These are phyloP conservation scores for Morinoia aosen DNA, from an alignment of 2,888 invertebrate species.

Conservation along the genomic window DNA sequence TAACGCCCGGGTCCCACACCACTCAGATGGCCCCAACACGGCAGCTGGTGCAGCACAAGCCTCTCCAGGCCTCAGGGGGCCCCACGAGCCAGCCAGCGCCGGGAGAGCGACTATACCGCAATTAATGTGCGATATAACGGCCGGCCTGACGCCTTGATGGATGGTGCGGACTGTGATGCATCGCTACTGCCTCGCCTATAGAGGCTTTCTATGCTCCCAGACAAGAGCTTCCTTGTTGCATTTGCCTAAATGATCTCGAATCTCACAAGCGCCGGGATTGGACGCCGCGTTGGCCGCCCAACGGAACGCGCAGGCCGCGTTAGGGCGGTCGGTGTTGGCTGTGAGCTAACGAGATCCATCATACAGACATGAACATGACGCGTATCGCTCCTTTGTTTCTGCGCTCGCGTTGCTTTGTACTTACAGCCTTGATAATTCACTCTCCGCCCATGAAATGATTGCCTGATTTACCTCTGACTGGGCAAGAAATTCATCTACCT, in stretches of 20 bases:
- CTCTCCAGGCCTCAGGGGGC: background rate
- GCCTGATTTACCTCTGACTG: constrained; percentile 17
- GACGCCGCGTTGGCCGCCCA: background rate
- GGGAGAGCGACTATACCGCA: constrained; percentile 16
- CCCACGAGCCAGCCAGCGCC: background rate
- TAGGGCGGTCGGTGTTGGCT: background rate
- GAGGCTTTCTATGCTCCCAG: background rate
- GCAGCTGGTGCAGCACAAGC: background rate
- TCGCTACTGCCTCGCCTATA: background rate
- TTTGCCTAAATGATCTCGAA: constrained; percentile 25
- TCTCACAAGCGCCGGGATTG: background rate
- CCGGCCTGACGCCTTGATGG: constrained; percentile 19
- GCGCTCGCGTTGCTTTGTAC: background rate
- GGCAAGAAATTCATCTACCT: background rate
- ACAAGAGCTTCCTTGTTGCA: constrained; percentile 29
- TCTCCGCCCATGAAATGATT: background rate
- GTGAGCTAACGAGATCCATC: background rate
- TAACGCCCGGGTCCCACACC: background rate
- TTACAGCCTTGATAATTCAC: background rate
- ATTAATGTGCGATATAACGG: constrained; percentile 48
- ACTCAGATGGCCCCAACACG: too few species aligned
- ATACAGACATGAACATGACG: background rate
- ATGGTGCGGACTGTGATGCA: background rate
- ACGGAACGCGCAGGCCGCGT: background rate
- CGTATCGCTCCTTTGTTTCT: constrained; percentile 8